Base-by-base conservation (phyloP, 2,888 invertebrate genomes). In the Drosophila percnosoma region DNA sequence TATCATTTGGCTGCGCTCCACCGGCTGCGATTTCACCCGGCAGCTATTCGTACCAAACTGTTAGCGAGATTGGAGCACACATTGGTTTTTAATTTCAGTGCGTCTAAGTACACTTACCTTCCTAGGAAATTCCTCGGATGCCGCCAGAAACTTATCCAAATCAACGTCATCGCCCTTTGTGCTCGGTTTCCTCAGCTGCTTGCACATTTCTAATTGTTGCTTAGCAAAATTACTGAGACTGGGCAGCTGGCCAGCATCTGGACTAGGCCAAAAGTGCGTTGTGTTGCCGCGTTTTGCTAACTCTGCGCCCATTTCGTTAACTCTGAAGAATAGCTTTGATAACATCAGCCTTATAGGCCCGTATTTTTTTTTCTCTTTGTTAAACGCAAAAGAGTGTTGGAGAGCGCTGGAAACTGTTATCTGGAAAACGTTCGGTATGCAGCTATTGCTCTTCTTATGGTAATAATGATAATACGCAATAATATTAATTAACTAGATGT, bases 11-110 rank as follows among this genome's bases (percentile, higher is more conserved):
- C 80, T 62, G 7, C 93, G 90, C 24, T 80, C 76, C 54, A 60
- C 63, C 3, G 92, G 92, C 42, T 93, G 93, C 2, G 82, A 72
- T 29, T 86, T 78, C 2, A 92, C 88, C 13, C 92, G 90, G n/a
- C 92, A 92, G 0, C 82, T 90, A 18, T 91, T 80, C 1, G 83
- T 91, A 13, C 85, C 88, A 68, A 93, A 93, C 92, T 93, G 38
- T 24, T 53, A 31, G 0, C 8, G 7, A 8, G 13, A 10, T n/a
- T 2, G 5, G 1, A 1, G 8, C 18, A 11, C 3, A 51, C 5
- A 6, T 55, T 40, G 6, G 13, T 5, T 40, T 8, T 15, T 8
- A 3, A 15, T 29, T 13, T 21, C 33, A 53, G 21, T 31, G n/a
- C n/a, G 11, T n/a, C 4, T 11, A 13, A 52, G 51, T n/a, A 57